Evolutionary conservation across 2,113 vertebrate species (phyloP), one percentile per base, ranked within the genome.

Genomic region (Kryptolebias marmoratus): DNA sequence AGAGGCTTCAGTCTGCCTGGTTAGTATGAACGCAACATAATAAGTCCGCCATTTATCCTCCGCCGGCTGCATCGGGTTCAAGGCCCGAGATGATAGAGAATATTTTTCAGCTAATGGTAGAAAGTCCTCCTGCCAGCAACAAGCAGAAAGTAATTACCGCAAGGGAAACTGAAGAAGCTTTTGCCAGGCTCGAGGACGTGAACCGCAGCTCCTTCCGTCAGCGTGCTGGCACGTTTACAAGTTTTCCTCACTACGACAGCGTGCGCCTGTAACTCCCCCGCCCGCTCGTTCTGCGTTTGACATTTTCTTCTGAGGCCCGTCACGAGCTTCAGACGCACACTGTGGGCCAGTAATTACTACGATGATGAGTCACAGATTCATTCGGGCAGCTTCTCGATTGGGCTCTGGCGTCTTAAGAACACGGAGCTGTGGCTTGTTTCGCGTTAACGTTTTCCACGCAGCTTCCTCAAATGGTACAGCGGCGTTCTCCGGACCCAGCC

Each of bases 321-420:
- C 11, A 18, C 47, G 55, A 64, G 65, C 75, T 18, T 9, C 28
- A 52, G 71, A 61, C 55, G 27, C 76, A 58, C 50, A 53, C 82
- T 81, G 66, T 53, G 52, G 62, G 58, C 60, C 67, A 36, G 64
- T 71, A 73, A 80, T 85, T 75, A 86, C 74, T 52, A 59, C 54
- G 69, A 44, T 66, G 79, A 82, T 86, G 82, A 83, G 65, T 81
- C 57, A 59, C 68, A 53, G 64, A 83, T 85, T 69, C 12, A 4
- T 75, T 73, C 47, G 60, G 57, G 64, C 67, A 74, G 39, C 39
- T 50, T 65, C 45, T 71, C 27, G 42, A 36, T 60, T 45, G n/a
- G 13, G 47, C 64, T 66, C 74, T 60, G 55, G 57, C 60, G 53
- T 69, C 28, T 22, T 30, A 30, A 58, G 16, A 30, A 61, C 61